Evolutionary conservation across 2,113 vertebrate genomes (phyloP).

Genomic region (Proteles cristata): DNA sequence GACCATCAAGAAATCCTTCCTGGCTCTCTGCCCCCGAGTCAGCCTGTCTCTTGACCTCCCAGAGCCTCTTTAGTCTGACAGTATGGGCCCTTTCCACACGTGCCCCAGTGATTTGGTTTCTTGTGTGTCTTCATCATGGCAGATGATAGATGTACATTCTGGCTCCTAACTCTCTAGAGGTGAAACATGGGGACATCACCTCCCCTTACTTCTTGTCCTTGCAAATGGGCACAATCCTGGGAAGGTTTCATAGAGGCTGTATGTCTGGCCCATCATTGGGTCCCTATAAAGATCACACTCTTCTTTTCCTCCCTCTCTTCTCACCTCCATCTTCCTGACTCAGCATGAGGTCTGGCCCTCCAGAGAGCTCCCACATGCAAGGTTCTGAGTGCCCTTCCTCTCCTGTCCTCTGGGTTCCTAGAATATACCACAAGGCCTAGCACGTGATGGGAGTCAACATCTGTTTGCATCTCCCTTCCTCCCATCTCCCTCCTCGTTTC

Average conservation of each 20-base stretch:
- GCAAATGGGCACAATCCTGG: not conserved
- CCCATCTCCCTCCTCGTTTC: not conserved
- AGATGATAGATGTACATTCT: not conserved
- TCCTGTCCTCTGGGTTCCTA: not conserved
- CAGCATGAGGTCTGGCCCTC: too few species aligned
- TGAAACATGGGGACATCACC: not conserved
- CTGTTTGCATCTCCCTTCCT: not conserved
- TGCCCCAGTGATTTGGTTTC: not conserved
- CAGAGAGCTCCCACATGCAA: not conserved
- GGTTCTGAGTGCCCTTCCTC: not conserved
- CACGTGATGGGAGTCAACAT: accelerated
- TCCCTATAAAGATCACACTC: not conserved
- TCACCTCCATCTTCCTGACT: not conserved
- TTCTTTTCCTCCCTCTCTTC: not conserved
- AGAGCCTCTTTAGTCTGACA: not conserved
- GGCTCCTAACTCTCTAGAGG: not conserved
- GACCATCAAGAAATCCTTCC: not conserved
- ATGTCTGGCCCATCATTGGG: not conserved
- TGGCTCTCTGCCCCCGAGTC: not conserved
- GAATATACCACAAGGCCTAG: not conserved
- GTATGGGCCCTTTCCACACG: not conserved
- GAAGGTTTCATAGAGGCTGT: not conserved
- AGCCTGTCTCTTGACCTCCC: not conserved
- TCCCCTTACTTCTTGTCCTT: not conserved
- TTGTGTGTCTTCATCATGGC: not conserved